Base-by-base conservation (phyloP, 2,113 vertebrate species). In the Gracilinanus agilis region DNA sequence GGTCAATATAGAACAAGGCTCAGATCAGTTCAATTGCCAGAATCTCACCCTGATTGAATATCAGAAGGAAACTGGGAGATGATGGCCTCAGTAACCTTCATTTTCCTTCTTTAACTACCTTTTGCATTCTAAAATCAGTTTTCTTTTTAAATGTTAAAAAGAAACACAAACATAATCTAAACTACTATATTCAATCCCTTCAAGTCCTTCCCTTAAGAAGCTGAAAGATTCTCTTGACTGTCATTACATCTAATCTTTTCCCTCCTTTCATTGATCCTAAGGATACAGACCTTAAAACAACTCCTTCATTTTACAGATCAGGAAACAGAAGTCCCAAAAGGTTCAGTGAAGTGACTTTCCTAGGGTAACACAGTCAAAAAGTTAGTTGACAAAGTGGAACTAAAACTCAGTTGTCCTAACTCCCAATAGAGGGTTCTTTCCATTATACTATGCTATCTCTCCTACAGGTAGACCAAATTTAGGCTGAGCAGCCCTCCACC, bases 101-200 rank as follows among this genome's bases (percentile, higher is more conserved):
- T 49, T 27, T 5, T 13, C 16, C 54, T 53, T 44, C 67, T 49
- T 34, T 16, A 11, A 58, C 16, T 1, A 16, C 11, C 11, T 21
- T 93, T 55, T 93, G n/a, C 9, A 34, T 24, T 92, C 55, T 29
- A 88, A 29, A 0, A 58, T 67, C 11, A 34, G 56, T 55, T 88
- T 54, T 55, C 13, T 83, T 34, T 92, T 93, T 90, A 44, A 44
- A 53, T 90, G 34, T 88, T 44, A 49, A 95, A 95, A 75, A 56
- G 53, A 23, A 40, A 49, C 49, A 90, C 2, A 1, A 58, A 90
- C 0, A 9, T 24, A 44, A 34, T 49, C 24, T 49, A 91, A 24
- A 53, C 19, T 23, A n/a, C 44, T 3, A 12, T 54, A 53, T 44
- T 34, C 40, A 94, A 90, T 34, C 90, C 44, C 54, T 91, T 54